Base-by-base conservation (phyloP, 2,797 vertebrate species). In the Pseudochromis fuscus region DNA sequence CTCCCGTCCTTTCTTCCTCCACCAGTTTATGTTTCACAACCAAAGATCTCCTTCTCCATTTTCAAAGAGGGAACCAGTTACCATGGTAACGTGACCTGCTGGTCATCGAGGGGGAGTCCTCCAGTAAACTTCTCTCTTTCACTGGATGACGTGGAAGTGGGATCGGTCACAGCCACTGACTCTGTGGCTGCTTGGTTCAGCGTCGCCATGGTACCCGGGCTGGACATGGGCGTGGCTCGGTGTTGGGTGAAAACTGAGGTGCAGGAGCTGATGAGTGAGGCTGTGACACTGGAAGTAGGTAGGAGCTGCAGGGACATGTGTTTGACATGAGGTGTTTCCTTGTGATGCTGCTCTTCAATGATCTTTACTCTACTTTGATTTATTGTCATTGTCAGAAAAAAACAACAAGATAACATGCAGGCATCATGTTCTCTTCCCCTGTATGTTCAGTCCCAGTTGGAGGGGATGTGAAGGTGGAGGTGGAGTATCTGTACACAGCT, bases 211-310 rank as follows among this genome's bases (percentile, higher is more conserved):
- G 67, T 53, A 4, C 83, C 89, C 0, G 91, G 88, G 23, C 31
- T 62, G 60, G 85, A 94, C 62, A 82, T 87, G 83, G 93, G 90
- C 1, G 15, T 40, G n/a, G 85, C 86, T 1, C 86, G 3, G 16
- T 95, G 94, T 42, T 35, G 48, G 56, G 84, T 86, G 23, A 84
- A 74, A 42, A 93, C 69, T 2, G 79, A 92, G 23, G 46, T 73
- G 46, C 93, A 91, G 38, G 73, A 89, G 55, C 53, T 94, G 56
- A 55, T 30, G 59, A 94, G 94, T 67, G 80, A 91, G 2, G 72
- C 88, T 0, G 24, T 92, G 50, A 71, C 67, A 55, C 82, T 95
- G 86, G 87, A 88, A 88, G 88, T 95, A 49, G 93, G 94, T 95
- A 88, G 67, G 92, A 57, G 13, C 18, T 27, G 5, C 44, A 69